Base-by-base conservation (phyloP, 2,888 invertebrate genomes). In the Heliconius charithonia region DNA sequence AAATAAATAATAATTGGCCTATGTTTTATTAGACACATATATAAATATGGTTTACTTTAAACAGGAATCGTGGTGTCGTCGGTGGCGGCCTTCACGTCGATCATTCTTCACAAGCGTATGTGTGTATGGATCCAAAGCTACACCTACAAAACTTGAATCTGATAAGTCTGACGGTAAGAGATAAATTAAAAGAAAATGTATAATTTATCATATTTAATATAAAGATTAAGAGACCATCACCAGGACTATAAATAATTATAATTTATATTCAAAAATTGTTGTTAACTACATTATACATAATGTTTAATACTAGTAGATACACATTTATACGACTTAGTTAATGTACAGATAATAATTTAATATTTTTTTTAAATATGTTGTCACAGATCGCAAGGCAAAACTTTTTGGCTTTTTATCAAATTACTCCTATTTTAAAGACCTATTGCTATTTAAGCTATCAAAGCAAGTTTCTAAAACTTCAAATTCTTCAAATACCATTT, bases 401-500 rank as follows among this genome's bases (percentile, higher is more conserved):
- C 3, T 51, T 22, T 51, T 51, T 88, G 51, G 67, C 51, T 87
- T 88, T 89, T 90, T 89, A 86, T 77, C 83, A 85, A 85, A 83
- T 80, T 83, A 85, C 82, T 83, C 81, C 62, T 91, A 93, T 86
- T 93, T 93, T 85, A 91, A 86, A 82, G 94, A 93, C 90, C 93
- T 95, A 92, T 93, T 93, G 83, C 94, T 95, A 92, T 93, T 96
- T 87, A 96, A 92, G 90, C 96, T 96, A 89, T 96, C 96, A 85
- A 93, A 95, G 89, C 94, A 94, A 81, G 95, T 91, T 89, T 96
- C 97, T 87, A 97, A 95, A 76, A 97, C 96, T 92, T 97, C 97
- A 84, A 97, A 97, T 85, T 97, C 97, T 91, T 98, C 98, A 85
- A 98, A 98, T 84, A 98, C 97, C 96, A 98, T 98, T 85, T 98